phyloP scores from a whole-genome alignment of 2,888 invertebrate species.

The Himalopsyche japonica region DNA sequence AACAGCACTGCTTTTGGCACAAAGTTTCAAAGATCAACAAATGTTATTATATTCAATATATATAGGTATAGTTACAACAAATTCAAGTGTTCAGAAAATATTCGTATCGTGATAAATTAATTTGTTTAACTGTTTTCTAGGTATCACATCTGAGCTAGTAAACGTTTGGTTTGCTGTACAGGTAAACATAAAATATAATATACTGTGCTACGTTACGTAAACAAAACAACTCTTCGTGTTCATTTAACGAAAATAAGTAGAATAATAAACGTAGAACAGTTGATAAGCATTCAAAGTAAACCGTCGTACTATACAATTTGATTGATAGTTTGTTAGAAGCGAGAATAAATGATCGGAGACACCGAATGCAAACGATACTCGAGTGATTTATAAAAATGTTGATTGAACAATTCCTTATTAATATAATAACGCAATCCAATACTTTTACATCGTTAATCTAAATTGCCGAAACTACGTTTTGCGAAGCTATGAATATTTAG shows the following conservation, averaged over 20 bases:
- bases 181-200: no score
- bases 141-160: neutral
- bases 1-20: constrained; percentile 17
- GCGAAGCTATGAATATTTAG: neutral
- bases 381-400: neutral
- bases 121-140: neutral
- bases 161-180: neutral
- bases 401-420: neutral
- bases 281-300: no score
- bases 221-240: no score
- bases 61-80: neutral
- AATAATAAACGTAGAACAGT: no score
- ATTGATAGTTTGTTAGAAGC: no score
- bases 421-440: neutral
- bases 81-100: neutral
- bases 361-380: no score
- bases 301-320: no score
- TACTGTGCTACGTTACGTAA: no score
- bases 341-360: no score
- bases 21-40: constrained; percentile 22
- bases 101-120: neutral
- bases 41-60: neutral
- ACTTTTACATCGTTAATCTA: neutral
- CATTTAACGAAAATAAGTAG: no score
- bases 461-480: neutral